Conservation (phyloP, 1,140 invertebrate species). For the Drosophila lacertosa region DNA sequence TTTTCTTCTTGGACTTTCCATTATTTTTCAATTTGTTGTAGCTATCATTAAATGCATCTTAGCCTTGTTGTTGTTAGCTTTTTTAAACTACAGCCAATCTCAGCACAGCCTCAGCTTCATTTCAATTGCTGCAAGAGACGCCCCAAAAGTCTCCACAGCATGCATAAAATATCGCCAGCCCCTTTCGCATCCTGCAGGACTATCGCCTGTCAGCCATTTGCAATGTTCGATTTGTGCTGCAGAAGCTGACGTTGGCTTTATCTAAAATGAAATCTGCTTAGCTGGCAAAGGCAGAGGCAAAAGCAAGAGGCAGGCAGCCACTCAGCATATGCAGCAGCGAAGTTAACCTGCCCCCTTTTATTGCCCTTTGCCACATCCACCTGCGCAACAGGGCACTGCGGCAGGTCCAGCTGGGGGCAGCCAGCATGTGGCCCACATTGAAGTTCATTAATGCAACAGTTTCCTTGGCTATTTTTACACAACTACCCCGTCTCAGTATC, state of each 20-base stretch:
- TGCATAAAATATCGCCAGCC: slow-evolving; percentile 37
- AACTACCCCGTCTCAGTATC: not conserved
- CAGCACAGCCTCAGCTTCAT: slow-evolving; percentile 22
- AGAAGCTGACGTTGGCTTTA: slow-evolving; percentile 69
- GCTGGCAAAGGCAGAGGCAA: slow-evolving; percentile 46
- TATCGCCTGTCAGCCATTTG: slow-evolving; percentile 53
- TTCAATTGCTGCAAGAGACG: slow-evolving; percentile 26
- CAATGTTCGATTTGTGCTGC: slow-evolving; percentile 50
- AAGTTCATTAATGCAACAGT: slow-evolving; percentile 69
- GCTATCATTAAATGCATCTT: slow-evolving; percentile 36
- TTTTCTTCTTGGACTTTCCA: not conserved
- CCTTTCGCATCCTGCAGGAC: not conserved
- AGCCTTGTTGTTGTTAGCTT: not conserved
- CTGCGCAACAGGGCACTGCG: slow-evolving; percentile 1
- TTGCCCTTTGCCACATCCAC: not conserved
- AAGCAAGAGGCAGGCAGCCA: not conserved
- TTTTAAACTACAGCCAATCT: slow-evolving; percentile 20
- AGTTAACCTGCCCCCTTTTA: not conserved
- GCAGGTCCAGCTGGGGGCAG: slow-evolving; percentile 19
- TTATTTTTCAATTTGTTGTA: slow-evolving; percentile 44
- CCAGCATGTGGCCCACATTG: slow-evolving; percentile 61
- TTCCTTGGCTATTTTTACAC: slow-evolving; percentile 47
- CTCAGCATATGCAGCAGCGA: not conserved
- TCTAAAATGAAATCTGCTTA: slow-evolving; percentile 79
- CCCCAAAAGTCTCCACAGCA: slow-evolving; percentile 8